Evolutionary conservation across 2,113 vertebrate species (phyloP).

Genomic region (Xiphophorus maculatus): DNA sequence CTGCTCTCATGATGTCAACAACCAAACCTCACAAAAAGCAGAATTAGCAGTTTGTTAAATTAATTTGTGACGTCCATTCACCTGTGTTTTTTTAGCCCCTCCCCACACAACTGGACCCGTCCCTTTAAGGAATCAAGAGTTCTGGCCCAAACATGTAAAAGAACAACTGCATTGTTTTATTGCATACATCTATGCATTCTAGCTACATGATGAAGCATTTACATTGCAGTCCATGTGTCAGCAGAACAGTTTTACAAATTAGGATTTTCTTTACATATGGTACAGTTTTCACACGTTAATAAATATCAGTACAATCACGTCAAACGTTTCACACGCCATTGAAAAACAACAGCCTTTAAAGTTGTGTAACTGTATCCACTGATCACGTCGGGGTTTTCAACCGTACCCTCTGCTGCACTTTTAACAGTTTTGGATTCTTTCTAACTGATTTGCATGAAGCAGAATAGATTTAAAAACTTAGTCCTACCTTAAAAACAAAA

Average conservation of each 20-base stretch:
- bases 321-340: constrained; percentile 74
- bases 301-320: constrained; percentile 84
- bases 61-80: too few species aligned
- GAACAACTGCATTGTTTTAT: constrained; percentile 81
- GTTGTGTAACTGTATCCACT: constrained; percentile 69
- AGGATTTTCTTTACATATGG: constrained; percentile 84
- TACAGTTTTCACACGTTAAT: constrained; percentile 85
- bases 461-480: constrained; percentile 20
- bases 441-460: constrained; percentile 5
- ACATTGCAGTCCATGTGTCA: constrained; percentile 74
- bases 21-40: too few species aligned
- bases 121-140: neutral
- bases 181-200: constrained; percentile 74
- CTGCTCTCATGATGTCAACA: too few species aligned
- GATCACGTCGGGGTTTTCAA: constrained; percentile 69
- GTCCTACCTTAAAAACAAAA: constrained; percentile 35
- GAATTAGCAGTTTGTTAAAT: too few species aligned
- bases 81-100: too few species aligned
- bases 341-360: constrained; percentile 70
- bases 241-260: constrained; percentile 80
- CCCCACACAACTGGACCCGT: too few species aligned
- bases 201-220: constrained; percentile 83
- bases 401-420: constrained; percentile 11
- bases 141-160: constrained; percentile 38
- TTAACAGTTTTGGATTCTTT: constrained; percentile 25